Conservation (phyloP, 35 echinoderm and acorn worm species). For the Apostichopus parvimensis region DNA sequence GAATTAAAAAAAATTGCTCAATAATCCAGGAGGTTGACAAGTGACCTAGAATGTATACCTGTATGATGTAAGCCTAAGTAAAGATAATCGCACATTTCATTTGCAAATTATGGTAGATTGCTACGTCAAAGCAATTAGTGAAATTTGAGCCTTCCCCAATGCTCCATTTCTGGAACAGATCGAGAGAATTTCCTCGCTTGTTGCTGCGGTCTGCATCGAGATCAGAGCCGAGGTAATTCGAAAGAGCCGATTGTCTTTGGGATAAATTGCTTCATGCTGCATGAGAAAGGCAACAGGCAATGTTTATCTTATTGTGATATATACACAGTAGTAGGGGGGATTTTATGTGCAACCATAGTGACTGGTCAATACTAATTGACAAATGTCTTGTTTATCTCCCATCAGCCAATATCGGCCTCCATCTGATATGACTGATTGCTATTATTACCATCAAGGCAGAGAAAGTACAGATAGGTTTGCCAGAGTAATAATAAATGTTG, state of each 20-base stretch:
- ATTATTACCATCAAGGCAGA: not conserved
- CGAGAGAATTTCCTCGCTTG: too few species aligned
- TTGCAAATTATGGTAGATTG: too few species aligned
- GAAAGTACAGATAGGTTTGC: not conserved
- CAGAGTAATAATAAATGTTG: not conserved
- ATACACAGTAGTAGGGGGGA: not conserved
- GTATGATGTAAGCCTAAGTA: too few species aligned
- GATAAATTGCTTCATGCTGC: not conserved
- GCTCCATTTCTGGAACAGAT: too few species aligned
- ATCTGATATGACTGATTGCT: not conserved
- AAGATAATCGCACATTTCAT: too few species aligned
- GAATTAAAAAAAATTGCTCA: too few species aligned
- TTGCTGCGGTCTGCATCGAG: too few species aligned
- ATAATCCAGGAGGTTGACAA: too few species aligned
- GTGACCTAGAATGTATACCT: too few species aligned
- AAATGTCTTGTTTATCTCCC: slow-evolving; percentile 19
- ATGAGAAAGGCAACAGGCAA: not conserved
- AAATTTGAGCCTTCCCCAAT: too few species aligned
- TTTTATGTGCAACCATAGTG: slow-evolving; percentile 13
- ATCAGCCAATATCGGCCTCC: not conserved
- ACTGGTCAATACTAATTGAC: slow-evolving; percentile 26
- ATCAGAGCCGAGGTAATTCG: too few species aligned
- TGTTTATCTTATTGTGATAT: slow-evolving; percentile 25
- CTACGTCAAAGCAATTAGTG: too few species aligned
- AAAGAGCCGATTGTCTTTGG: not conserved